Conservation (phyloP, 2,888 invertebrate species). For the Helleia helle region DNA sequence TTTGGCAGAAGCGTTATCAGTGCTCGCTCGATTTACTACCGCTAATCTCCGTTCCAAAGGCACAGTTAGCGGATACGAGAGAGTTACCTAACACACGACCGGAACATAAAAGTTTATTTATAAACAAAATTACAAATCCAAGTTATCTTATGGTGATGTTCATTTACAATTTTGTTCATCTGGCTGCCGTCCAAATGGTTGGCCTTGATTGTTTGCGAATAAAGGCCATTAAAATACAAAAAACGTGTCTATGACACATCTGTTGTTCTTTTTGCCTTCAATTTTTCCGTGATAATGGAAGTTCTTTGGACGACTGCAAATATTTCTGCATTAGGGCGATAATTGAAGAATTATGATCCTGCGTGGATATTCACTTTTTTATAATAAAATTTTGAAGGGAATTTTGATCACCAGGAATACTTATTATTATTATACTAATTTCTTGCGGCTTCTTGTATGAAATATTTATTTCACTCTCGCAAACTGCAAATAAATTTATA, state of each 20-base stretch:
- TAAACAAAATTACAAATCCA: constrained; percentile 10
- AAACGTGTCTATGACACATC: neutral
- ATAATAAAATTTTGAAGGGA: too few species aligned
- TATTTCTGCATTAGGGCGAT: too few species aligned
- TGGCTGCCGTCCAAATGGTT: constrained; percentile 16
- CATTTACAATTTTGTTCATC: constrained; percentile 15
- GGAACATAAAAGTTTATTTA: constrained; percentile 11
- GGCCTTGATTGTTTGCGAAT: constrained; percentile 14
- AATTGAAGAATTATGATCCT: too few species aligned
- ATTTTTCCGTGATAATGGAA: too few species aligned
- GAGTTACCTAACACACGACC: constrained; percentile 6
- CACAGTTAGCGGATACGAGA: constrained; percentile 6
- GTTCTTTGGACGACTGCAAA: too few species aligned
- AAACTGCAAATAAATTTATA: too few species aligned
- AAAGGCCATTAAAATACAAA: neutral
- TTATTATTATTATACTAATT: too few species aligned
- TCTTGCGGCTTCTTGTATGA: too few species aligned
- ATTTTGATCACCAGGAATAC: too few species aligned
- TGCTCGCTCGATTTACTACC: constrained; percentile 23
- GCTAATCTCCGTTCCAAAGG: constrained; percentile 18
- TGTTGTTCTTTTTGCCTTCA: too few species aligned
- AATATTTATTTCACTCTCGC: too few species aligned
- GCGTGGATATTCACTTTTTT: too few species aligned
- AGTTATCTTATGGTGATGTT: constrained; percentile 12
- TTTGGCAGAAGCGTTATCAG: constrained; percentile 54